Percentiles rank a stretch among this genome's conserved stretches.
These are phyloP conservation scores for Enoplosus armatus DNA, from an alignment of 2,797 vertebrate species.

Conservation along the genomic window DNA sequence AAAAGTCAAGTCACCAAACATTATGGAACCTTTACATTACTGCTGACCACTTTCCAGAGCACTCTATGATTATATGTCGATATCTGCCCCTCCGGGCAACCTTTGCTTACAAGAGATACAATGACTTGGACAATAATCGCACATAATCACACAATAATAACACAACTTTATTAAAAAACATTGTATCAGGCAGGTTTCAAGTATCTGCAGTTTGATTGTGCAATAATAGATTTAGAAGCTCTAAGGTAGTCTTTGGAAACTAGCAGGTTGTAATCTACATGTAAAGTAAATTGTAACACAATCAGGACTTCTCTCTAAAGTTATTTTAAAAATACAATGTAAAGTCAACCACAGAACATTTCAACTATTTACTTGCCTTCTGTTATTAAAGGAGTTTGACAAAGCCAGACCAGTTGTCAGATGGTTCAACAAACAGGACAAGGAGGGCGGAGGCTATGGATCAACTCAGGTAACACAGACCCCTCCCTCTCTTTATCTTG, in stretches of 20 bases:
- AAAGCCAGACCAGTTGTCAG: conserved; percentile 62
- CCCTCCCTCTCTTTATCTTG: background rate
- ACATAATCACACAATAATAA: background rate
- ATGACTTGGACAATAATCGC: background rate
- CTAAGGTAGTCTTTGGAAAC: background rate
- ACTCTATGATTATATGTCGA: background rate
- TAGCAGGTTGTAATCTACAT: background rate
- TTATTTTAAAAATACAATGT: background rate
- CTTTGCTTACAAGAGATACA: background rate
- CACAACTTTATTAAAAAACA: background rate
- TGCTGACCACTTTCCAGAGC: background rate
- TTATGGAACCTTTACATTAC: background rate
- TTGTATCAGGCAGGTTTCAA: background rate
- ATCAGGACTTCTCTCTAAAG: background rate
- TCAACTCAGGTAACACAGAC: conserved; percentile 88
- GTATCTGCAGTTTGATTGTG: background rate
- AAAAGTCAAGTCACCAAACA: background rate
- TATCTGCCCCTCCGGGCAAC: background rate
- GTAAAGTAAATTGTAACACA: background rate
- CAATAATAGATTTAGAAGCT: background rate
- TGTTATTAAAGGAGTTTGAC: conserved; percentile 67
- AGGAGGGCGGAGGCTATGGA: conserved; percentile 81
- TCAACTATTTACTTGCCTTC: background rate
- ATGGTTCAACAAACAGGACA: conserved; percentile 88
- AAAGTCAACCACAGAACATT: background rate